Evolutionary conservation across 2,797 vertebrate genomes (phyloP).

Genomic region (Avahi laniger): DNA sequence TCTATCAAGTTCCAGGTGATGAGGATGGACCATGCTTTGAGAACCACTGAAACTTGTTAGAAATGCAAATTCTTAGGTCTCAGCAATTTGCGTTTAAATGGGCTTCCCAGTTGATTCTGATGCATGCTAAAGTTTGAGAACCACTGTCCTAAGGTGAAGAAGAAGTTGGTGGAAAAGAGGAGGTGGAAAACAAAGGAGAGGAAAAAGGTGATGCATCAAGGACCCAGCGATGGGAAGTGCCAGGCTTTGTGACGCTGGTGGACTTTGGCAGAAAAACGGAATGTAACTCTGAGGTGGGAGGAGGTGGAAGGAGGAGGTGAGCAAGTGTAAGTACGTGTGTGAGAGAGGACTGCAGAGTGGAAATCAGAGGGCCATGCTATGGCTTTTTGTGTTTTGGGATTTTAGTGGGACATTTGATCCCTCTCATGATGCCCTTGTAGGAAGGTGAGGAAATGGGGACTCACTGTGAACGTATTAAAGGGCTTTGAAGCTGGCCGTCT

Average conservation of each 20-base stretch:
- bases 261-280: not conserved
- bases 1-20: not conserved
- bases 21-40: not conserved
- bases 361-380: not conserved
- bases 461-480: not conserved
- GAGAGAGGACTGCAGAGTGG: not conserved
- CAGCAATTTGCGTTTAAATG: not conserved
- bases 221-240: not conserved
- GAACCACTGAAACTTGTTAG: not conserved
- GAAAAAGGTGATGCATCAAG: not conserved
- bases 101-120: not conserved
- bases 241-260: not conserved
- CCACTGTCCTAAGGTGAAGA: not conserved
- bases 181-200: not conserved
- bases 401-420: not conserved
- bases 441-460: not conserved
- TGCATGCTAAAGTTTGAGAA: not conserved
- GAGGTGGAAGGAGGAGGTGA: not conserved
- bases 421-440: not conserved
- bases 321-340: not conserved
- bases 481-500: slow-evolving; percentile 30
- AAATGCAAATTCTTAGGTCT: not conserved
- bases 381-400: not conserved
- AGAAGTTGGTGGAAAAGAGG: not conserved
- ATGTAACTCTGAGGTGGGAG: not conserved